These are phyloP conservation scores for Cabera pusaria DNA, from an alignment of 2,888 invertebrate species.

Conservation along the genomic window DNA sequence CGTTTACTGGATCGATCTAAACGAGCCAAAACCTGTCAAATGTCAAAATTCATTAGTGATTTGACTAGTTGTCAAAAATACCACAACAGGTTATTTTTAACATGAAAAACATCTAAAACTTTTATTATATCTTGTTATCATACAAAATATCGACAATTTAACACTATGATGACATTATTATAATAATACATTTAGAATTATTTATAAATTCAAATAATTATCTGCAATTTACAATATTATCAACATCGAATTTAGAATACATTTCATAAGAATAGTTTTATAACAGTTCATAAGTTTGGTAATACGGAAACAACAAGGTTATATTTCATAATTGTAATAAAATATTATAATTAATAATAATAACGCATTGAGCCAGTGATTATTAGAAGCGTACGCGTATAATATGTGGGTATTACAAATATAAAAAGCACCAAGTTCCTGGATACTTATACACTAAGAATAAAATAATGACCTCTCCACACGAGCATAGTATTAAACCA, in stretches of 20 bases:
- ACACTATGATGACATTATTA: slow-evolving; percentile 18
- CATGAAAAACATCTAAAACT: slow-evolving; percentile 26
- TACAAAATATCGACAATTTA: slow-evolving; percentile 25
- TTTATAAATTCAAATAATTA: slow-evolving; percentile 8
- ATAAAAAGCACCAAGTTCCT: slow-evolving; percentile 61
- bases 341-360: slow-evolving; percentile 42
- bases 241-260: slow-evolving; percentile 22
- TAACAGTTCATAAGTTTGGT: slow-evolving; percentile 15
- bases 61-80: slow-evolving; percentile 75
- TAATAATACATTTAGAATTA: slow-evolving; percentile 4
- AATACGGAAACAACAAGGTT: slow-evolving; percentile 12
- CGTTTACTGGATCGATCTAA: slow-evolving; percentile 18
- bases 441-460: slow-evolving; percentile 50
- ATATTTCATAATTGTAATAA: slow-evolving; percentile 28
- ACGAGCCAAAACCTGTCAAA: slow-evolving; percentile 48
- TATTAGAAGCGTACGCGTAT: slow-evolving; percentile 58
- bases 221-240: slow-evolving; percentile 2
- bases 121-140: slow-evolving; percentile 27
- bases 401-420: slow-evolving; percentile 41
- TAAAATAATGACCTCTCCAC: slow-evolving; percentile 7
- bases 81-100: slow-evolving; percentile 37
- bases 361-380: slow-evolving; percentile 67
- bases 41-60: slow-evolving; percentile 61
- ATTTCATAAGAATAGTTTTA: slow-evolving; percentile 19
- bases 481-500: slow-evolving; percentile 1